Base-by-base conservation (phyloP, 2,888 invertebrate species). In the Troides oblongomaculatus region DNA sequence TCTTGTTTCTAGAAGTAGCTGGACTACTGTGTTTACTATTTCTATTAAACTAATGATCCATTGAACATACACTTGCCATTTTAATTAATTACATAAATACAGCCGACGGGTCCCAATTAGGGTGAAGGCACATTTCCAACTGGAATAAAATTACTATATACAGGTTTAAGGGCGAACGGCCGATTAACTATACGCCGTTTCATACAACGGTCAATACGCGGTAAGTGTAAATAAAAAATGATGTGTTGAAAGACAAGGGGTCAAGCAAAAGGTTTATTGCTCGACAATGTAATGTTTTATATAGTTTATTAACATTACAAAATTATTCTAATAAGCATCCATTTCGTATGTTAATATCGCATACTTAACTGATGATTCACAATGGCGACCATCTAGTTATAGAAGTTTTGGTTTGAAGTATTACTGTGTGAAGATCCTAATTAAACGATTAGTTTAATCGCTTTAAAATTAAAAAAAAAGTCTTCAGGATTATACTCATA, bases 61-160 rank as follows among this genome's bases (percentile, higher is more conserved):
- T 30, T 64, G 5, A 30, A 53, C 36, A 36, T 23, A 59, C 65
- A 66, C 66, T 53, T 66, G 66, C 61, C 58, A 53, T 63, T 63
- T 63, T 58, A 65, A 65, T 65, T 65, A 65, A 65, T 65, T 65
- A 59, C 65, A 30, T 59, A 30, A 50, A 58, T 25, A 50, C 46
- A 23, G 58, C 43, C 58, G 58, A 64, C 53, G 56, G n/a, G 8
- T 10, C 21, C 57, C 30, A 69, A 65, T 69, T 69, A 67, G 62
- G 30, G 56, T 17, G 67, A 58, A 43, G 58, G 39, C 62, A 57
- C 67, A 62, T 67, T 67, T 67, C 57, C 56, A 67, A 56, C 21
- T 67, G 25, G 62, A 62, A 62, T 62, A 56, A 62, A 57, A 67
- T 62, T 67, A 67, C 25, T 56, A 56, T 67, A 66, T 61, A 36